Evolutionary conservation across 2,113 vertebrate species (phyloP), one percentile per base, ranked within the genome.

Genomic region (Nansenia antarctica): DNA sequence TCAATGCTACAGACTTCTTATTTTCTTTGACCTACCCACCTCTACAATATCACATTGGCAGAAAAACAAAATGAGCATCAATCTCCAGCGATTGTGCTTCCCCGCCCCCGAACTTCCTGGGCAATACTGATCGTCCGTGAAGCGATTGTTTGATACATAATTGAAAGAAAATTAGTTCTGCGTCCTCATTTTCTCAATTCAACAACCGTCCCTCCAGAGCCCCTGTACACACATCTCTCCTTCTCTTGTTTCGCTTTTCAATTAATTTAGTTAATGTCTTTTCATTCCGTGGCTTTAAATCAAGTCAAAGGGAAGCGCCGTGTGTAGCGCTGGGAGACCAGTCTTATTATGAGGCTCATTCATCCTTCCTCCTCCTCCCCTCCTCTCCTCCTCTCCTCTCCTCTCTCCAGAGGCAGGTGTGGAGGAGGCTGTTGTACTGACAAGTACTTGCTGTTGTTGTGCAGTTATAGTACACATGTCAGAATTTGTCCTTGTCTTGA

Each of bases 201-300:
- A 34, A 37, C 29, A n/a, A 71, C 67, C 59, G 62, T 80, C 82
- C 84, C 65, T 74, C 11, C 67, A 76, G 84, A 79, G 22, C 27
- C n/a, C n/a, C 26, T 30, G 65, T 59, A 73, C 65, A 73, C 65
- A 75, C 72, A 67, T 82, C 70, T 77, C 26, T 67, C 47, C 67
- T n/a, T 83, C 72, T 73, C 37, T 75, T 82, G n/a, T 80, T 89
- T 78, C 47, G 72, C 9, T 85, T 71, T 89, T 88, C 81, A 88
- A 90, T 91, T 90, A 87, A 89, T 87, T 86, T 80, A 75, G 69
- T 74, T 77, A 79, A 87, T 90, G 86, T 78, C 68, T 82, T 84
- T 85, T 70, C 79, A 83, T 89, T 79, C 80, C 79, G 65, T 62
- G 64, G 69, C 77, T 86, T 74, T 85, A 78, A 65, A 63, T 78